Conservation (phyloP, 2,797 vertebrate species). For the Eutrigla gurnardus region DNA sequence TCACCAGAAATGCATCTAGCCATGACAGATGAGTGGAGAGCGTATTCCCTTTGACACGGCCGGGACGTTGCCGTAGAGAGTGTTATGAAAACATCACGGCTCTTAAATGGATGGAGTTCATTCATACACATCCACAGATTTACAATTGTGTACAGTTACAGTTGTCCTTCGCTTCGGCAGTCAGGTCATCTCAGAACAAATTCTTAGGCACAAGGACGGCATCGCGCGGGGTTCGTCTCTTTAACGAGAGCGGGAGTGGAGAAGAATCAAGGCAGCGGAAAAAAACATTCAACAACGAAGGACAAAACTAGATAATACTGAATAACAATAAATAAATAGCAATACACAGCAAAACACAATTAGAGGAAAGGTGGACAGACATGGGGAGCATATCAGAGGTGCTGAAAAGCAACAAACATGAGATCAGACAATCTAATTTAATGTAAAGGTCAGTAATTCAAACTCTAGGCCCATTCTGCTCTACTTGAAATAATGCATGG, state of each 20-base stretch:
- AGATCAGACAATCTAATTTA: not conserved
- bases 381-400: constrained; percentile 8
- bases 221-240: constrained; percentile 3
- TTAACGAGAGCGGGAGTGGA: not conserved
- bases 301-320: constrained; percentile 37
- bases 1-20: constrained; percentile 32
- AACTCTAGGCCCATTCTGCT: not conserved
- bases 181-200: constrained; percentile 38
- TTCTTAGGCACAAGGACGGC: constrained; percentile 19
- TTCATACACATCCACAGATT: constrained; percentile 27
- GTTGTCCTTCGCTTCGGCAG: constrained; percentile 32
- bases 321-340: constrained; percentile 41
- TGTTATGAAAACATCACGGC: constrained; percentile 61
- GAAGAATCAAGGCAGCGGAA: constrained; percentile 12
- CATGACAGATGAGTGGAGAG: constrained; percentile 31
- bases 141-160: not conserved
- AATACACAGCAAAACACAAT: constrained; percentile 26
- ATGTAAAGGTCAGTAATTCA: not conserved
- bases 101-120: constrained; percentile 35
- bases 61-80: not conserved
- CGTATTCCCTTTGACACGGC: constrained; percentile 21
- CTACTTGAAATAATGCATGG: not conserved
- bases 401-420: constrained; percentile 4
- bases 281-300: constrained; percentile 42
- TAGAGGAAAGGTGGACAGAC: constrained; percentile 5